phyloP scores from a whole-genome alignment of 2,113 vertebrate species.

The Choloepus hoffmanni region DNA sequence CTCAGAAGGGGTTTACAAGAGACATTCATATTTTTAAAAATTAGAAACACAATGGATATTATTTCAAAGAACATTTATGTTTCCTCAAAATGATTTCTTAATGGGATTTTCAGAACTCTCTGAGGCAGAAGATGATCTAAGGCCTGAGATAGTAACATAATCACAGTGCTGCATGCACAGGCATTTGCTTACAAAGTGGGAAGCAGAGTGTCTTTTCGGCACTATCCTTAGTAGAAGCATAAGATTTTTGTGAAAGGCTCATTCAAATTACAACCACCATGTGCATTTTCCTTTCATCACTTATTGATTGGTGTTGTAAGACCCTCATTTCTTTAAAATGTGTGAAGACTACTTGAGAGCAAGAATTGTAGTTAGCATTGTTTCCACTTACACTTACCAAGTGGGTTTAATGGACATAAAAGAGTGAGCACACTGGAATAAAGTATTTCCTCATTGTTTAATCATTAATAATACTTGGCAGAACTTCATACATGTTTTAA shows the following conservation, averaged over 20 bases:
- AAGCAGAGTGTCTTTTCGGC: background rate
- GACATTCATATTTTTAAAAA: slow-evolving; percentile 35
- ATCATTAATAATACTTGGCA: slow-evolving; percentile 70
- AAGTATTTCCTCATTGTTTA: slow-evolving; percentile 71
- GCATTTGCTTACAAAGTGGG: slow-evolving; percentile 28
- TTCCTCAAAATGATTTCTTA: slow-evolving; percentile 74
- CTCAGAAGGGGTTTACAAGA: slow-evolving; percentile 40
- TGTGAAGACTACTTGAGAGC: slow-evolving; percentile 27
- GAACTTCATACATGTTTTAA: slow-evolving; percentile 76
- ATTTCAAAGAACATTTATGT: slow-evolving; percentile 67
- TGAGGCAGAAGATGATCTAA: slow-evolving; percentile 63
- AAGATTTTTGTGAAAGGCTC: slow-evolving; percentile 36
- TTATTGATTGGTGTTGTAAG: slow-evolving; percentile 60
- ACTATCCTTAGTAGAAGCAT: slow-evolving; percentile 34
- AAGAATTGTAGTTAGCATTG: slow-evolving; percentile 34
- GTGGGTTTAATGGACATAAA: slow-evolving; percentile 64
- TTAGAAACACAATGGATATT: slow-evolving; percentile 55
- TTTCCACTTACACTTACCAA: slow-evolving; percentile 50
- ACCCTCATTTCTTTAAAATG: slow-evolving; percentile 46
- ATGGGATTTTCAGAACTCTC: slow-evolving; percentile 65
- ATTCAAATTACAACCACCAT: slow-evolving; percentile 34
- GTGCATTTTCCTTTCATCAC: slow-evolving; percentile 54
- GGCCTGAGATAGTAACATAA: slow-evolving; percentile 23
- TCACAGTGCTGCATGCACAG: background rate
- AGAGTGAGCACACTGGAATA: slow-evolving; percentile 69